phyloP scores from a whole-genome alignment of 2,888 invertebrate genomes.

The Zonitis immaculata region DNA sequence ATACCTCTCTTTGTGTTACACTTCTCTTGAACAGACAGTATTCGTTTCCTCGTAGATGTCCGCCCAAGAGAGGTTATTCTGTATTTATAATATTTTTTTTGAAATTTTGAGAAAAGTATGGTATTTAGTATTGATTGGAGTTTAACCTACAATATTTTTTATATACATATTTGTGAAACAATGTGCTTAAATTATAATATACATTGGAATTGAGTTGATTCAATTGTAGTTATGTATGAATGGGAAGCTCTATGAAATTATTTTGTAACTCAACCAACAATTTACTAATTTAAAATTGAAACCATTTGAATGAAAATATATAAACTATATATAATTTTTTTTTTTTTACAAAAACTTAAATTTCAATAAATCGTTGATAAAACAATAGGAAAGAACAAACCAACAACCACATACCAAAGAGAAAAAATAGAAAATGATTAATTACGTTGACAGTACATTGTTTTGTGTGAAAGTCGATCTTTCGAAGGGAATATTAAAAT shows the following conservation, averaged over 20 bases:
- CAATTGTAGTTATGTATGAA: neutral
- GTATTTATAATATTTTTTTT: too few species aligned
- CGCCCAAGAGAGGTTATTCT: too few species aligned
- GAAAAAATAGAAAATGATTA: neutral
- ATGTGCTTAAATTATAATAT: too few species aligned
- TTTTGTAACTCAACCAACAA: too few species aligned
- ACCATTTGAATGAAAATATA: too few species aligned
- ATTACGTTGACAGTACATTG: conserved; percentile 2
- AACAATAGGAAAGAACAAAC: neutral
- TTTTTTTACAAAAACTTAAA: neutral
- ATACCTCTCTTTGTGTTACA: too few species aligned
- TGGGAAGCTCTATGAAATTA: neutral
- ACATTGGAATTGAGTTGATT: neutral
- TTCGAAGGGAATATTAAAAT: neutral
- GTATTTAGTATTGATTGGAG: too few species aligned
- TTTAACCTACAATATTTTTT: neutral
- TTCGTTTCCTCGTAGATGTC: too few species aligned
- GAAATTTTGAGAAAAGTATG: too few species aligned
- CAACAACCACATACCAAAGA: neutral
- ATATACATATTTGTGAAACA: too few species aligned
- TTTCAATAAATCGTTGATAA: neutral
- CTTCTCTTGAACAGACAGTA: too few species aligned
- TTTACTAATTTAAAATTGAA: neutral
- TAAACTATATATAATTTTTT: too few species aligned
- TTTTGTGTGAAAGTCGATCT: neutral